Conservation (phyloP, 2,797 vertebrate species). For the Moxostoma hubbsi region DNA sequence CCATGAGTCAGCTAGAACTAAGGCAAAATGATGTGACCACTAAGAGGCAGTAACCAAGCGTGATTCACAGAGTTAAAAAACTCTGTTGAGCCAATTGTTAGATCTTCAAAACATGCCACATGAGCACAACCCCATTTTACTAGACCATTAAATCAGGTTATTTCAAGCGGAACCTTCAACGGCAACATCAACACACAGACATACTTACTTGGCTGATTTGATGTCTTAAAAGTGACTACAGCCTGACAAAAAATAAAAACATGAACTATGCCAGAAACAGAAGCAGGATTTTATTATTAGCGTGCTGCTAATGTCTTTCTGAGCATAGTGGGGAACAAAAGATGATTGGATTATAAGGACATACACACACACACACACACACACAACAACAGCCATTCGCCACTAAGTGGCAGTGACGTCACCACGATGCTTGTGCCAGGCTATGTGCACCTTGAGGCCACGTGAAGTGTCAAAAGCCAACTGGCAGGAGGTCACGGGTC, state of each 20-base stretch:
- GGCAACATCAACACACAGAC: background rate
- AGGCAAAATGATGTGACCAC: background rate
- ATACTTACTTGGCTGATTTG: background rate
- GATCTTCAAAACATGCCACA: background rate
- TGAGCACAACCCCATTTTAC: background rate
- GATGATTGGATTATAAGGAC: background rate
- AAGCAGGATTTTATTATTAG: background rate
- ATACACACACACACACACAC: background rate
- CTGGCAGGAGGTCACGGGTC: too few species aligned
- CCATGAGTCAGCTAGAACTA: background rate
- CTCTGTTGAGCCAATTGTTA: background rate
- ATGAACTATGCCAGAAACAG: background rate
- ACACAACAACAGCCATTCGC: background rate
- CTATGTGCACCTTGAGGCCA: too few species aligned
- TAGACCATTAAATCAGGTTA: background rate
- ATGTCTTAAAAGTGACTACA: background rate
- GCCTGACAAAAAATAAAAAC: background rate
- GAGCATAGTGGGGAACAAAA: conserved; percentile 1
- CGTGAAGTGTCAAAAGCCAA: too few species aligned
- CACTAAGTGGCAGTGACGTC: too few species aligned
- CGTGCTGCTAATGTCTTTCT: background rate
- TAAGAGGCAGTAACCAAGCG: background rate
- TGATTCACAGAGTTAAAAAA: too few species aligned
- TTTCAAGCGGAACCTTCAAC: background rate
- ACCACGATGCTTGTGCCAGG: too few species aligned